A percentile compares a stretch with the other conserved stretches of the same genome.
These are phyloP conservation scores for Hydriomena furcata DNA, from an alignment of 2,888 invertebrate genomes.

Conservation along the genomic window DNA sequence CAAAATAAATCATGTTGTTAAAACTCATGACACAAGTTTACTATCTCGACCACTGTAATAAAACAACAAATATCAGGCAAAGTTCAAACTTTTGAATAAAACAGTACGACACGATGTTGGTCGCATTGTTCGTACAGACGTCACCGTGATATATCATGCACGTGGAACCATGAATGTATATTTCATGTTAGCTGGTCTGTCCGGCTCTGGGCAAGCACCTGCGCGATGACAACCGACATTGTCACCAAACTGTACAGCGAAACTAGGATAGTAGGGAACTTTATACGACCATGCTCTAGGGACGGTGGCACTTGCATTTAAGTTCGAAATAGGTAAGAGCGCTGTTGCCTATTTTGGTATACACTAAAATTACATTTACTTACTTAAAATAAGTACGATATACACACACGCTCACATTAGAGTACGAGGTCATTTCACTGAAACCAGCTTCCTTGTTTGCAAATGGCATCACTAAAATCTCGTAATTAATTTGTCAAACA, in stretches of 20 bases:
- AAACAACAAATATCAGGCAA: slow-evolving; percentile 35
- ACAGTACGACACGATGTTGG: slow-evolving; percentile 32
- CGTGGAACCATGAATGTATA: slow-evolving; percentile 60
- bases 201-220: slow-evolving; percentile 50
- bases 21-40: slow-evolving; percentile 5
- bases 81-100: slow-evolving; percentile 40
- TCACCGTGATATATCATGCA: slow-evolving; percentile 66
- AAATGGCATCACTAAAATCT: too few relatives aligned
- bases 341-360: neutral
- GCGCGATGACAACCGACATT: slow-evolving; percentile 30
- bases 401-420: too few relatives aligned
- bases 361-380: too few relatives aligned
- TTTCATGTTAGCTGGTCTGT: slow-evolving; percentile 59
- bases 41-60: slow-evolving; percentile 17
- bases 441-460: too few relatives aligned
- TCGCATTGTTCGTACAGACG: slow-evolving; percentile 51
- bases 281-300: slow-evolving; percentile 15
- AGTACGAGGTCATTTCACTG: too few relatives aligned
- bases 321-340: slow-evolving; percentile 9
- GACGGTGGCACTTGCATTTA: slow-evolving; percentile 8
- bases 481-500: too few relatives aligned
- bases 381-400: too few relatives aligned
- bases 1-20: too few relatives aligned
- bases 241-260: slow-evolving; percentile 19
- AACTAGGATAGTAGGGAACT: slow-evolving; percentile 18